Conservation (phyloP, 2,113 vertebrate genomes). For the Megaptera novaeangliae region DNA sequence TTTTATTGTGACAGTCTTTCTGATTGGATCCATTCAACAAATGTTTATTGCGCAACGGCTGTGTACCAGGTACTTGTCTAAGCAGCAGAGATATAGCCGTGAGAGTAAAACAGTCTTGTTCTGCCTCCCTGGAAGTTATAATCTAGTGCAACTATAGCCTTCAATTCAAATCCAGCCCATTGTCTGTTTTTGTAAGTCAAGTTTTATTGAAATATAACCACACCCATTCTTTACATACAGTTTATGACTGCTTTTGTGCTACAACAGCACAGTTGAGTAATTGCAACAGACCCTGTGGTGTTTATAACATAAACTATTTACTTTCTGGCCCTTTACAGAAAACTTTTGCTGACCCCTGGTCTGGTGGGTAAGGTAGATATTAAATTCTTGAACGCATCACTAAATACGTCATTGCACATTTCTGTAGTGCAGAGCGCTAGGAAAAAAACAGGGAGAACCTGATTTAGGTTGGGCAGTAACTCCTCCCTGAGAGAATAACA, state of each 20-base stretch:
- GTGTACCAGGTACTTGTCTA: neutral
- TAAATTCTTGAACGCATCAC: neutral
- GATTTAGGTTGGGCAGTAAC: neutral
- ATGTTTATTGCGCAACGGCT: neutral
- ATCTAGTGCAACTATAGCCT: neutral
- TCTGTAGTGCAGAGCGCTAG: neutral
- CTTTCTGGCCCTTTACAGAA: neutral
- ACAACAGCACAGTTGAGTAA: neutral
- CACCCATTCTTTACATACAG: neutral
- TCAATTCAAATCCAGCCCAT: neutral
- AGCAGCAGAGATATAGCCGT: neutral
- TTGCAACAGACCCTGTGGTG: neutral
- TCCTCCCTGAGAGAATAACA: neutral
- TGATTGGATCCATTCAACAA: neutral
- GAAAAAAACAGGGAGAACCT: neutral
- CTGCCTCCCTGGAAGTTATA: neutral
- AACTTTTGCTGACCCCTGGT: neutral
- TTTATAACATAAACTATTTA: neutral
- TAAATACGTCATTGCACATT: neutral
- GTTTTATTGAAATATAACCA: neutral
- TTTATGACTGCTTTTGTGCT: neutral
- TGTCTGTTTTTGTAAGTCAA: neutral
- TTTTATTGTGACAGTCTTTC: neutral
- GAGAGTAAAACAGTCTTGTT: neutral
- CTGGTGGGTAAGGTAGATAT: neutral